Evolutionary conservation across 2,888 invertebrate genomes (phyloP).

Genomic region (Callyntrura sp.): DNA sequence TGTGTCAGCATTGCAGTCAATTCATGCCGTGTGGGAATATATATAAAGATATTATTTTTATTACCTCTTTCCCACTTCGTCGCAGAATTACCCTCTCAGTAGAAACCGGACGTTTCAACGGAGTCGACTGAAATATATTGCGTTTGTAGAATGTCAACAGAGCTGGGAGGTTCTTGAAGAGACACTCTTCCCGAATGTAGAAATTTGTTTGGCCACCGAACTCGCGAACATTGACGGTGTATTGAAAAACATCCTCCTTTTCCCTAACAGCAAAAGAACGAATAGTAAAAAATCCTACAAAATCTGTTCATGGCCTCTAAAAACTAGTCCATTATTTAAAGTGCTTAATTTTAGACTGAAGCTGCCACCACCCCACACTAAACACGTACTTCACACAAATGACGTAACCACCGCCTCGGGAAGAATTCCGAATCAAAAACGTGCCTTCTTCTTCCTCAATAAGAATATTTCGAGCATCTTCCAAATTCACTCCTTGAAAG

Average conservation of each 20-base stretch:
- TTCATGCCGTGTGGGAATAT: too few species aligned
- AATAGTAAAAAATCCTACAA: neutral
- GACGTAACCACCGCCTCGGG: conserved; percentile 80
- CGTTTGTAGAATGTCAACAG: conserved; percentile 83
- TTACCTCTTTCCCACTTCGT: conserved; percentile 61
- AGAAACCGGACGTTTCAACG: conserved; percentile 80
- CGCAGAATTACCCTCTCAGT: conserved; percentile 72
- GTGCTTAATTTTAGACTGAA: too few species aligned
- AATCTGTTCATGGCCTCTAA: neutral
- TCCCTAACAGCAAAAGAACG: conserved; percentile 70
- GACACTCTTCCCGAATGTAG: conserved; percentile 80
- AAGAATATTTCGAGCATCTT: conserved; percentile 74
- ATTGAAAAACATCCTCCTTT: conserved; percentile 76
- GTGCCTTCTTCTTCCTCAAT: conserved; percentile 78
- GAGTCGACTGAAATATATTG: conserved; percentile 79
- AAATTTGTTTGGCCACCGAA: conserved; percentile 63
- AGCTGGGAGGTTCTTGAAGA: conserved; percentile 79
- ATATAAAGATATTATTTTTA: neutral
- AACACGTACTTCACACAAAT: conserved; percentile 81
- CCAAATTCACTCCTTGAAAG: conserved; percentile 76
- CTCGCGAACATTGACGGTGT: conserved; percentile 64
- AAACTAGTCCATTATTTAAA: too few species aligned
- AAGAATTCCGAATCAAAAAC: conserved; percentile 80
- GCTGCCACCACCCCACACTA: neutral
- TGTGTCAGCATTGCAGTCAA: neutral